Evolutionary conservation across 2,113 vertebrate species (phyloP).

Genomic region (Riparia riparia): DNA sequence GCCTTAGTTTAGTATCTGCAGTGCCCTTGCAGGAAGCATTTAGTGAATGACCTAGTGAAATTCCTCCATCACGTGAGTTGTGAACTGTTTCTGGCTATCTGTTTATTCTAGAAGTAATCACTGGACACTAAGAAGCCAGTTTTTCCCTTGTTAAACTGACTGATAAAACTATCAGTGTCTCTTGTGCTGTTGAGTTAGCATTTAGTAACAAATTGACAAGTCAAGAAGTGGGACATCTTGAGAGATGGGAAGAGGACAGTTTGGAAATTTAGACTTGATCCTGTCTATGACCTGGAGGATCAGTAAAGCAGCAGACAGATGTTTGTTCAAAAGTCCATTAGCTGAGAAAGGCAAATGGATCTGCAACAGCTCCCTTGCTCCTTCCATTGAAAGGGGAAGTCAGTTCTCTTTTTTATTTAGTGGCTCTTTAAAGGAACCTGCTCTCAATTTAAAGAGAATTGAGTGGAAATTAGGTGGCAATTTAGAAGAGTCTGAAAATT

Average conservation of each 20-base stretch:
- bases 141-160: not conserved
- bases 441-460: not conserved
- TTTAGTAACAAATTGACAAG: not conserved
- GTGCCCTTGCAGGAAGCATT: not conserved
- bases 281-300: not conserved
- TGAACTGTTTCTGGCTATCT: not conserved
- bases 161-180: not conserved
- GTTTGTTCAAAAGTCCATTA: not conserved
- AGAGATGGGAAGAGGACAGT: not conserved
- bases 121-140: not conserved
- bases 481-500: not conserved
- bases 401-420: not conserved
- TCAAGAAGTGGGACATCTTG: not conserved
- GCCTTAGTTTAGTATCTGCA: not conserved
- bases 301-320: not conserved
- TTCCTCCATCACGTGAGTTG: not conserved
- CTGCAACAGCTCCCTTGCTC: fast-evolving
- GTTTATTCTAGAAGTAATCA: not conserved
- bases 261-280: not conserved
- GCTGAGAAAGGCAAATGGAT: not conserved
- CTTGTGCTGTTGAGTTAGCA: not conserved
- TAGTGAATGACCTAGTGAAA: not conserved
- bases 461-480: not conserved
- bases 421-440: not conserved
- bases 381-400: not conserved